phyloP scores from a whole-genome alignment of 2,113 vertebrate species.

The Tachycineta bicolor region DNA sequence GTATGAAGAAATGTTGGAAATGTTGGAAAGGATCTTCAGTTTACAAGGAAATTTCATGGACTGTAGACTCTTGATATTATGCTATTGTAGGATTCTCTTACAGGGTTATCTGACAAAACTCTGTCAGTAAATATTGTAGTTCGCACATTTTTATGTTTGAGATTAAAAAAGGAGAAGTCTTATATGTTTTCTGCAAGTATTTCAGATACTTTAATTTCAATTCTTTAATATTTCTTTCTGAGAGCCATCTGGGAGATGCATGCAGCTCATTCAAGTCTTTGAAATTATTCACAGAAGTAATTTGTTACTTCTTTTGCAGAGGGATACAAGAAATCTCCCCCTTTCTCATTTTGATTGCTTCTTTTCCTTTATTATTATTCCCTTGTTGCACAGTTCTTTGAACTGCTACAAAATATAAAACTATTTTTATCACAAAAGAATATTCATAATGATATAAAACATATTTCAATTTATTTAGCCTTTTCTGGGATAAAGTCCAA shows the following conservation, averaged over 20 bases:
- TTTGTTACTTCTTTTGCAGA: constrained; percentile 60
- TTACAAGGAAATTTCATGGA: constrained; percentile 12
- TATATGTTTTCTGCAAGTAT: background rate
- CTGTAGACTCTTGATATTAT: background rate
- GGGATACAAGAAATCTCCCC: constrained; percentile 35
- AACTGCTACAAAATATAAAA: constrained; percentile 45
- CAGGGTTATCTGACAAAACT: background rate
- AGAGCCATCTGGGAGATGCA: constrained; percentile 40
- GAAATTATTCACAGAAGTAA: constrained; percentile 66
- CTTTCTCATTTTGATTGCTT: constrained; percentile 65
- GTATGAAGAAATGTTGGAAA: background rate
- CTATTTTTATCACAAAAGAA: constrained; percentile 72
- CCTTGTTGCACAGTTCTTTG: constrained; percentile 51
- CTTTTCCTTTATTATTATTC: constrained; percentile 64
- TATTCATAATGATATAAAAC: constrained; percentile 69
- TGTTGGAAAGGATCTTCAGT: background rate
- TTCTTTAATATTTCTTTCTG: constrained; percentile 4
- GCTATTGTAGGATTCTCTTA: constrained; percentile 8
- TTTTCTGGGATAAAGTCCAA: constrained; percentile 71
- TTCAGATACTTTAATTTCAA: background rate
- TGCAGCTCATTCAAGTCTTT: constrained; percentile 47
- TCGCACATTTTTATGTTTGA: constrained; percentile 2
- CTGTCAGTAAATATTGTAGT: constrained; percentile 51
- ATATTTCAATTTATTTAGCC: constrained; percentile 73
- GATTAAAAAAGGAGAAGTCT: background rate